Percentiles rank a stretch among this genome's conserved stretches.
Conservation (phyloP, 2,113 vertebrate species). For the Microcebus jonahi region DNA sequence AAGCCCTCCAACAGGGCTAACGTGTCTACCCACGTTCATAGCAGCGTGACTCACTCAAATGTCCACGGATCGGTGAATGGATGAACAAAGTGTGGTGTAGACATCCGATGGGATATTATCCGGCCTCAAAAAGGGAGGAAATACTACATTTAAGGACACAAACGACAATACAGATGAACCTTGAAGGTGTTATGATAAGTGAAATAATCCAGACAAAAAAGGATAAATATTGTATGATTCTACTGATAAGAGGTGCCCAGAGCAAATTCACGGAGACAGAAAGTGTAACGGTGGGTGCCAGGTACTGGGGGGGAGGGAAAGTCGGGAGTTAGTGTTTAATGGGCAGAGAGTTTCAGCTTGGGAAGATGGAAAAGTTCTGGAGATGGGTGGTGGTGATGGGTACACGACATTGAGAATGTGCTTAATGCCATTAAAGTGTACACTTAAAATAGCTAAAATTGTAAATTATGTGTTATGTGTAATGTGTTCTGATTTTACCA, state of each 20-base stretch:
- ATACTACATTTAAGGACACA: fast-evolving
- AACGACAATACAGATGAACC: fast-evolving
- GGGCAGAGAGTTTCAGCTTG: background rate
- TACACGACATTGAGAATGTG: background rate
- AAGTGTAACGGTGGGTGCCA: background rate
- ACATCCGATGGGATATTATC: background rate
- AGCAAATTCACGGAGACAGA: background rate
- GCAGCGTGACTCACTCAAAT: background rate
- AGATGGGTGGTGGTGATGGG: background rate
- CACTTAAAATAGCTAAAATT: background rate
- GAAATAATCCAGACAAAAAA: background rate
- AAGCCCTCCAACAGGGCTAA: background rate
- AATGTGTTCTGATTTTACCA: background rate
- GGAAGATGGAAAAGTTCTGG: background rate
- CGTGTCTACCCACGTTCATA: fast-evolving
- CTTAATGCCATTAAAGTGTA: background rate
- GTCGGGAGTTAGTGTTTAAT: background rate
- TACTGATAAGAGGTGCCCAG: background rate
- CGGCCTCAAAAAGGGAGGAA: background rate
- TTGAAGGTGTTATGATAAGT: background rate
- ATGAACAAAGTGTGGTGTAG: background rate
- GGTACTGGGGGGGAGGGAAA: background rate
- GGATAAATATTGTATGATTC: background rate
- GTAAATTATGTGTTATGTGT: background rate
- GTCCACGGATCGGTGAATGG: background rate